Evolutionary conservation across 1,140 invertebrate genomes (phyloP), one percentile per base, ranked within the genome.

Genomic region (Ceratoteleas bidentatus): DNA sequence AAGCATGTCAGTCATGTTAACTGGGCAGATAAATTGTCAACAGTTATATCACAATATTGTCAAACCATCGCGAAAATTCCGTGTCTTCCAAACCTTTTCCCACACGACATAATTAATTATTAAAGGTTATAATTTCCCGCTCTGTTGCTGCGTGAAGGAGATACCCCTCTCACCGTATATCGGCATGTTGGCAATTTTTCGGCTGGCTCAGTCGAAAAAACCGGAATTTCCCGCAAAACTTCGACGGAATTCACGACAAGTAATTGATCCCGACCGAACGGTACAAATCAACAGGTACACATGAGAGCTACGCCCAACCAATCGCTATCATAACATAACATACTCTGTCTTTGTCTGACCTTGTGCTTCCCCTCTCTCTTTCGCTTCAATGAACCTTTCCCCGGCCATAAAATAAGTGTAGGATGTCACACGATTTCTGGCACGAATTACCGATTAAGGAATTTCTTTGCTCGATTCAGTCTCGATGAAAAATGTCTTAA

Each of bases 231-330:
- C 14, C 11, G 34, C 32, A 43, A 58, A 69, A 14, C 24, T 10
- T 50, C 11, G 13, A 7, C 16, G 34, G 3, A 6, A 73, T 40
- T 74, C 15, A 11, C 33, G 13, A 60, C 3, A 40, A 72, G n/a
- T 64, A 62, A 72, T 74, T 74, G 47, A 58, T 73, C 13, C 9
- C 62, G 38, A 7, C 33, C 15, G 13, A 72, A 54, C 32, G 43
- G 47, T 65, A 53, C 16, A 64, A 74, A 83, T 78, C 81, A 83
- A 83, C 81, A 83, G 81, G 81, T 83, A 83, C 74, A 78, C 65
- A 74, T 69, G 64, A 82, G 68, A 82, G 58, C 75, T 83, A 83
- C 81, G 74, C 81, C 81, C 81, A 83, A 75, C 75, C 70, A 78
- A 75, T 83, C 45, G 60, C 80, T 75, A 76, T 76, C 81, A 77